These are phyloP conservation scores for Bothrops jararaca DNA, from an alignment of 2,113 vertebrate genomes.

Conservation along the genomic window DNA sequence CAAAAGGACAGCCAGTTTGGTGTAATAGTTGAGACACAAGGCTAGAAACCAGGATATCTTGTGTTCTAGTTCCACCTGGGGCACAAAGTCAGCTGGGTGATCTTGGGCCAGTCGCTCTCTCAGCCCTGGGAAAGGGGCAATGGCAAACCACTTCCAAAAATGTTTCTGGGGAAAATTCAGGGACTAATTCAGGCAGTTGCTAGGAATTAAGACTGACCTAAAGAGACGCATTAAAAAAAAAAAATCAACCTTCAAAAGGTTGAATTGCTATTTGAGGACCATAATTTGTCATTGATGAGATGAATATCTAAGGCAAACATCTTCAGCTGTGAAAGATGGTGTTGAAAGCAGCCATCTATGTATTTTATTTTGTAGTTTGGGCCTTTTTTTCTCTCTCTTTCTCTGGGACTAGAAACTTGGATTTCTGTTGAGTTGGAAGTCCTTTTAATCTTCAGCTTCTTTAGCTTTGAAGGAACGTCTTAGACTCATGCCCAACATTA, in stretches of 20 bases:
- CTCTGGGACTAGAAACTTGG: conserved; percentile 14
- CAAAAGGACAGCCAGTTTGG: background rate
- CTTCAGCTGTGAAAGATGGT: background rate
- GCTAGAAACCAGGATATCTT: background rate
- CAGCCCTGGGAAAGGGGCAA: background rate
- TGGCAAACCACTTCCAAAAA: background rate
- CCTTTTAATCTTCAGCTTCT: conserved; percentile 4
- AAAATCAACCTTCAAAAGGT: background rate
- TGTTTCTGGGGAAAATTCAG: background rate
- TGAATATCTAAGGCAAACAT: background rate
- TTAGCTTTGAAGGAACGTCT: conserved; percentile 18
- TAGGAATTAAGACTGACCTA: background rate
- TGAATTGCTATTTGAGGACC: background rate
- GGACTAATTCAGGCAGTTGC: background rate
- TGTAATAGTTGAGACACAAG: background rate
- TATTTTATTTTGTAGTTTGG: background rate
- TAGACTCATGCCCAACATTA: conserved; percentile 8
- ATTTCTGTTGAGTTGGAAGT: background rate
- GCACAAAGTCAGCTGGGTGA: background rate
- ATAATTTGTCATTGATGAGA: background rate
- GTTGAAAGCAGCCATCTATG: background rate
- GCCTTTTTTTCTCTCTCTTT: background rate
- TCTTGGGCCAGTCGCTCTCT: background rate
- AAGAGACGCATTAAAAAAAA: background rate
- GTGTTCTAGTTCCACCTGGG: background rate